phyloP scores from a whole-genome alignment of 2,888 invertebrate genomes.

The Thyatira batis region DNA sequence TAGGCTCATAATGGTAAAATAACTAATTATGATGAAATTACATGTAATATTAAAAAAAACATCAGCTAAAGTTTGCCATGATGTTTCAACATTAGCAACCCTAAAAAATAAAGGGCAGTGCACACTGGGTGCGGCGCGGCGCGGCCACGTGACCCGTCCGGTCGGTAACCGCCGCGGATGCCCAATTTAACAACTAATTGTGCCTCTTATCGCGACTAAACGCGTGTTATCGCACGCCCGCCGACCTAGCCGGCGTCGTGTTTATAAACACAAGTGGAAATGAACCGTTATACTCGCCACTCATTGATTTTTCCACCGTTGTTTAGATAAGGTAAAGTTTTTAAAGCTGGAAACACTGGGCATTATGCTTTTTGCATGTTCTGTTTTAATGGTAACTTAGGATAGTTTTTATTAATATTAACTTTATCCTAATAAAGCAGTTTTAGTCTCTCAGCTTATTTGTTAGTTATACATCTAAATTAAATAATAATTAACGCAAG shows the following conservation, averaged over 20 bases:
- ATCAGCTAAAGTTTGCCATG: too few relatives aligned
- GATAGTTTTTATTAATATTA: neutral
- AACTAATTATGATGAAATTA: too few relatives aligned
- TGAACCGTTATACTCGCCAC: constrained; percentile 30
- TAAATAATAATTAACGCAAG: too few relatives aligned
- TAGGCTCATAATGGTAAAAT: too few relatives aligned
- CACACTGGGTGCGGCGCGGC: constrained; percentile 21
- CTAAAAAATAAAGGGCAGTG: constrained; percentile 19
- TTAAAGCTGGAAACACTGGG: neutral
- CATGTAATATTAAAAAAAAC: too few relatives aligned
- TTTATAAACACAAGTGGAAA: constrained; percentile 40
- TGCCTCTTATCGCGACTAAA: constrained; percentile 32
- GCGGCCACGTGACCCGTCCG: constrained; percentile 20
- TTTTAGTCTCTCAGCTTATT: too few relatives aligned
- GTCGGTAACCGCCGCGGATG: constrained; percentile 18
- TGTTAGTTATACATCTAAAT: too few relatives aligned
- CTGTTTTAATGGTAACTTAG: neutral
- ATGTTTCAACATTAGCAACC: neutral
- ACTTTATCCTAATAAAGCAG: neutral
- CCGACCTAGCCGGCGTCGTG: constrained; percentile 18
- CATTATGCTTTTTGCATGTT: neutral
- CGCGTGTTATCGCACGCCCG: constrained; percentile 27
- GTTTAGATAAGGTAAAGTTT: neutral
- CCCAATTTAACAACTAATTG: constrained; percentile 38
- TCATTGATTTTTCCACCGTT: neutral